Evolutionary conservation across 92 coral and sea anemone genomes (phyloP).

Genomic region (Blastomussa wellsi): DNA sequence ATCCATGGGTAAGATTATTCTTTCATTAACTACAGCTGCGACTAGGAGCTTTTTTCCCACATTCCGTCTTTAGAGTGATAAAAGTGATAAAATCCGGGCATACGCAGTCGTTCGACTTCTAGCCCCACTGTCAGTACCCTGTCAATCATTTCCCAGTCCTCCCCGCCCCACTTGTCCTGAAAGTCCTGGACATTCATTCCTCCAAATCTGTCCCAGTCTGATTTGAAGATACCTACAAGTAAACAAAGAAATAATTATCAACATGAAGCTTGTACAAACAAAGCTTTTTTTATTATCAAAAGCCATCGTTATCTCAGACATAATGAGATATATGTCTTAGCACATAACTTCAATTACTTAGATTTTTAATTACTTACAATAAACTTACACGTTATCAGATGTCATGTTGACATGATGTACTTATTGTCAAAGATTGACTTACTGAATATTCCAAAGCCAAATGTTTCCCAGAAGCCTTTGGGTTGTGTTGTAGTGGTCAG

Average conservation of each 20-base stretch:
- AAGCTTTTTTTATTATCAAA: background rate
- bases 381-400: background rate
- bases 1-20: background rate
- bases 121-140: slow-evolving; percentile 67
- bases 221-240: slow-evolving; percentile 77
- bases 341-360: too few species aligned
- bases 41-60: slow-evolving; percentile 67
- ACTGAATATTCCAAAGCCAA: slow-evolving; percentile 84
- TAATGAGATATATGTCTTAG: too few species aligned
- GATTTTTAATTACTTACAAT: too few species aligned
- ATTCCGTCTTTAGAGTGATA: slow-evolving; percentile 72
- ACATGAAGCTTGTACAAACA: background rate
- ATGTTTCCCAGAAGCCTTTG: slow-evolving; percentile 88
- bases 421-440: slow-evolving; percentile 13
- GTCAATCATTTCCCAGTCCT: slow-evolving; percentile 92
- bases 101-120: slow-evolving; percentile 76
- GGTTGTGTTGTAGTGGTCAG: slow-evolving; percentile 54
- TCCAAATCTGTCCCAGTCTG: slow-evolving; percentile 87
- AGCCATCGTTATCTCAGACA: too few species aligned
- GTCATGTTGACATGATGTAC: background rate
- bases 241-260: background rate
- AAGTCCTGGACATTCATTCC: slow-evolving; percentile 71
- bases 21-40: too few species aligned
- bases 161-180: slow-evolving; percentile 88
- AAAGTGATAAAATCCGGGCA: slow-evolving; percentile 84